phyloP scores from a whole-genome alignment of 2,888 invertebrate species.

The Apocheima hispidaria region DNA sequence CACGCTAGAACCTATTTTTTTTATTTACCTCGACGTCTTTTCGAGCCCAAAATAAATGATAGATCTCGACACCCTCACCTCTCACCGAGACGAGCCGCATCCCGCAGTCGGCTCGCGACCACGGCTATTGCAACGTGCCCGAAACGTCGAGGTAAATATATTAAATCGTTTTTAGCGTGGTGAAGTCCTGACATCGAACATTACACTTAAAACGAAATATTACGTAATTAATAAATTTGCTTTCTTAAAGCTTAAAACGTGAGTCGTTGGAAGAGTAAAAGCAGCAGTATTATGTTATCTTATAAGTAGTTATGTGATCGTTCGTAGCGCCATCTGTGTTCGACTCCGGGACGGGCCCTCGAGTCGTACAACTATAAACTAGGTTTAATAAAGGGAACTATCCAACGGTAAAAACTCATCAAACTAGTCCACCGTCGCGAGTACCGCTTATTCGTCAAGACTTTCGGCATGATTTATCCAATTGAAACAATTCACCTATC shows the following conservation, averaged over 20 bases:
- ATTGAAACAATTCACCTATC: conserved; percentile 20
- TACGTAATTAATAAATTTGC: too few relatives aligned
- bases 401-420: conserved; percentile 6
- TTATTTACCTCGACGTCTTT: too few relatives aligned
- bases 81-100: too few relatives aligned
- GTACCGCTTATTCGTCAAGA: conserved; percentile 4
- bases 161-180: too few relatives aligned
- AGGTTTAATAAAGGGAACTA: conserved; percentile 7
- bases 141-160: too few relatives aligned
- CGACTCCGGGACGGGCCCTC: conserved; percentile 58
- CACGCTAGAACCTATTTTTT: too few relatives aligned
- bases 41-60: too few relatives aligned
- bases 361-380: conserved; percentile 60
- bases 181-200: too few relatives aligned
- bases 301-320: not conserved
- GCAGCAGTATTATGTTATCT: not conserved
- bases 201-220: too few relatives aligned
- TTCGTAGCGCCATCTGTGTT: conserved; percentile 23
- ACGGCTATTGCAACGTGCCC: too few relatives aligned
- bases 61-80: too few relatives aligned
- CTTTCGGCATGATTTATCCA: not conserved
- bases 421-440: conserved; percentile 1
- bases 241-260: not conserved
- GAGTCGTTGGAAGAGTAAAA: not conserved
- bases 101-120: too few relatives aligned